phyloP scores from a whole-genome alignment of 2,888 invertebrate genomes.

The Muschampia plurimacula region DNA sequence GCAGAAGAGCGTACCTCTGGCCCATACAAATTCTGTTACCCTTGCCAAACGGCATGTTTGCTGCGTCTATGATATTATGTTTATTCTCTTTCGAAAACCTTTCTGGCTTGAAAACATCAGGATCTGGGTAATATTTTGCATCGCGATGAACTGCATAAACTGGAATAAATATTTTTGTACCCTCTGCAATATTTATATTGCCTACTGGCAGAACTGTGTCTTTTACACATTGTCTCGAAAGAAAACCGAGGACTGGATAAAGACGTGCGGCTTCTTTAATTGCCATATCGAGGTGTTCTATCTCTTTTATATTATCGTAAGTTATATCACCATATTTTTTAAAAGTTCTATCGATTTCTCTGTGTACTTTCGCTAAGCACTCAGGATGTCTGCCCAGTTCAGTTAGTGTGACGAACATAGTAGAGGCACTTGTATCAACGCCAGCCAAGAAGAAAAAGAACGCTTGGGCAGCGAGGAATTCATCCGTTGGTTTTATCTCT shows the following conservation, averaged over 20 bases:
- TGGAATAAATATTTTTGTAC: conserved; percentile 60
- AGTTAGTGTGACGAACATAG: conserved; percentile 58
- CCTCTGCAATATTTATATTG: conserved; percentile 62
- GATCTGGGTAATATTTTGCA: conserved; percentile 69
- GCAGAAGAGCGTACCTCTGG: no score
- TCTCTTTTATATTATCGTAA: conserved; percentile 56
- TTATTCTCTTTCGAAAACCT: conserved; percentile 57
- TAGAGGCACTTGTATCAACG: conserved; percentile 66
- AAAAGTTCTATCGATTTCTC: conserved; percentile 62
- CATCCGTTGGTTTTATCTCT: conserved; percentile 64
- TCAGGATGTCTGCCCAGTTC: conserved; percentile 65
- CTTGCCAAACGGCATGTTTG: no score
- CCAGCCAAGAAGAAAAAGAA: conserved; percentile 73
- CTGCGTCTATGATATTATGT: conserved; percentile 52
- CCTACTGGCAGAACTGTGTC: conserved; percentile 58
- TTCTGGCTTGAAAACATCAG: conserved; percentile 73
- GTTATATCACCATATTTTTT: conserved; percentile 53
- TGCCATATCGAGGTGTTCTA: conserved; percentile 66
- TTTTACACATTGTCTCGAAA: conserved; percentile 56
- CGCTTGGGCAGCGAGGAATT: conserved; percentile 64
- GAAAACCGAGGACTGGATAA: conserved; percentile 61
- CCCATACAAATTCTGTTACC: no score
- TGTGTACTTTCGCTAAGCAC: conserved; percentile 58
- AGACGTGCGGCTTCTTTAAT: conserved; percentile 59
- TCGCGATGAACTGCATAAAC: conserved; percentile 71